These are phyloP conservation scores for Mylabris phalerata DNA, from an alignment of 1,140 invertebrate genomes.

Conservation along the genomic window DNA sequence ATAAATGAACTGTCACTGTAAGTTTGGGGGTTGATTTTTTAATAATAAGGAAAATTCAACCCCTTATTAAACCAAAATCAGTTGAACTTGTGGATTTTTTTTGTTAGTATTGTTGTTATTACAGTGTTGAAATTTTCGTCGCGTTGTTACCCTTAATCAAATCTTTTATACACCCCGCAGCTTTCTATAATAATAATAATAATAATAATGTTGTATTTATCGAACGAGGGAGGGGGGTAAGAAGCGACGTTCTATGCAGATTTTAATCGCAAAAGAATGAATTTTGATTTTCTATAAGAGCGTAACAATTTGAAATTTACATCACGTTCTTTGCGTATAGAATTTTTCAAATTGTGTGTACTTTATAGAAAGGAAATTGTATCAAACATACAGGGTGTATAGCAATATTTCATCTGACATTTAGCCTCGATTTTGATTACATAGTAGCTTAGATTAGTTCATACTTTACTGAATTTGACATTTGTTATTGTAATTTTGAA, in stretches of 20 bases:
- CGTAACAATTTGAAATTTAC: constrained; percentile 24
- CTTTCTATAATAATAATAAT: not conserved
- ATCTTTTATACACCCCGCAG: constrained; percentile 13
- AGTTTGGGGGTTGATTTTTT: no score
- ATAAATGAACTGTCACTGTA: no score
- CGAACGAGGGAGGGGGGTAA: not conserved
- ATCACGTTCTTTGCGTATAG: constrained; percentile 21
- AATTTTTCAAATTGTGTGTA: constrained; percentile 5
- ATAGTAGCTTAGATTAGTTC: no score
- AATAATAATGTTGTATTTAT: constrained; percentile 17
- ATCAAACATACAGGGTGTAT: constrained; percentile 4
- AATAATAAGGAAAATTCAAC: not conserved
- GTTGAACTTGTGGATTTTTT: no score
- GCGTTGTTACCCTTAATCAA: constrained; percentile 17
- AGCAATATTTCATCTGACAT: no score
- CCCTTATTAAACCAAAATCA: not conserved
- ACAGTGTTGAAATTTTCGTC: not conserved
- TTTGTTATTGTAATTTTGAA: no score
- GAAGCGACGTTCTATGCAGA: constrained; percentile 23
- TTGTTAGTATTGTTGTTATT: no score
- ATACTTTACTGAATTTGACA: no score
- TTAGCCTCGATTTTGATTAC: no score
- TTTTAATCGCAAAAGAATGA: constrained; percentile 40
- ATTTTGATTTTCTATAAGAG: constrained; percentile 39
- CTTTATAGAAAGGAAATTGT: constrained; percentile 18